Evolutionary conservation across 2,797 vertebrate species (phyloP).

Genomic region (Oreochromis mossambicus): DNA sequence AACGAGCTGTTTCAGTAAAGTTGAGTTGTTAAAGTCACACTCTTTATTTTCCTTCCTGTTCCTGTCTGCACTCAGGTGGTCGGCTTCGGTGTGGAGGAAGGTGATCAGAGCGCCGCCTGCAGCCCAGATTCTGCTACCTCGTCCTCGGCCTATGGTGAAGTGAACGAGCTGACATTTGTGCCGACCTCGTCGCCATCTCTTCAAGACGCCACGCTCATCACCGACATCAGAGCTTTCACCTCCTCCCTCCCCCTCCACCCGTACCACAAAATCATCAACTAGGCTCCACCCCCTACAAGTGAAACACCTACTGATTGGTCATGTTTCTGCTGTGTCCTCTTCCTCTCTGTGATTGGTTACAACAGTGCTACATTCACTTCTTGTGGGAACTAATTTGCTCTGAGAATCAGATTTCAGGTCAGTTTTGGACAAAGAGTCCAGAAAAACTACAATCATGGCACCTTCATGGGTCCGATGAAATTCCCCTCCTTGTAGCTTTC

Average conservation of each 20-base stretch:
- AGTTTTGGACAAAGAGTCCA: neutral
- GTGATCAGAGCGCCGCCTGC: neutral
- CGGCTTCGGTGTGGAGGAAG: conserved; percentile 83
- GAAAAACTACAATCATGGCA: neutral
- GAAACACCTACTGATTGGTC: conserved; percentile 60
- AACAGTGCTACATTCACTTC: conserved; percentile 10
- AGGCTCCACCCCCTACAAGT: neutral
- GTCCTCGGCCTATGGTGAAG: conserved; percentile 79
- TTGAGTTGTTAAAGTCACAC: neutral
- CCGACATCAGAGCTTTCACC: conserved; percentile 88
- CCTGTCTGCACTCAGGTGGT: conserved; percentile 79
- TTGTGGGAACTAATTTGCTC: neutral
- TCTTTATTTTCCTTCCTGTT: neutral
- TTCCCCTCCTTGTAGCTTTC: neutral
- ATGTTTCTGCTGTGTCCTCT: neutral
- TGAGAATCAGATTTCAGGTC: neutral
- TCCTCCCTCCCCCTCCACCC: conserved; percentile 85
- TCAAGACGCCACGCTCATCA: conserved; percentile 71
- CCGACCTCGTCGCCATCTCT: conserved; percentile 74
- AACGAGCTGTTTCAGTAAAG: neutral
- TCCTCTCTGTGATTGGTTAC: neutral
- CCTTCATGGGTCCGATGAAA: neutral
- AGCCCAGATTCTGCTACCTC: neutral
- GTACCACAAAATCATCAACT: conserved; percentile 90
- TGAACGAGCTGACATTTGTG: conserved; percentile 84